Percentiles rank a stretch among this genome's conserved stretches.
Evolutionary conservation across 2,888 invertebrate species (phyloP).

Genomic region (Acanthosepion esculentum): DNA sequence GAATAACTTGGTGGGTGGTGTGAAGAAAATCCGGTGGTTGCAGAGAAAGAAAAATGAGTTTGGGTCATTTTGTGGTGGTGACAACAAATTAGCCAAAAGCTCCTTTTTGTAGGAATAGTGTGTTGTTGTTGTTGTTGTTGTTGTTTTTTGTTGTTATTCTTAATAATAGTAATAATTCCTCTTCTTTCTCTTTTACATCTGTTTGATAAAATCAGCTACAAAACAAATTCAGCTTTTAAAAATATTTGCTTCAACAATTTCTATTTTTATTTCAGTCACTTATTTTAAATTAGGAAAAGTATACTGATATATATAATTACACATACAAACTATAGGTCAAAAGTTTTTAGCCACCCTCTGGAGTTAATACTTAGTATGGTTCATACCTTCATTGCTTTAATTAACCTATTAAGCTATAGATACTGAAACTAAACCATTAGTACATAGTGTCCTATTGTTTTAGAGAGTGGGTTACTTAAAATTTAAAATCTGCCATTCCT

Average conservation of each 20-base stretch:
- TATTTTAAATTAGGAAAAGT: too few species aligned
- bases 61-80: not conserved
- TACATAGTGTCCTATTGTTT: too few species aligned
- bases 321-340: too few species aligned
- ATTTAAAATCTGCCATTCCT: too few species aligned
- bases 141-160: not conserved
- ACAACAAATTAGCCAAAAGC: not conserved
- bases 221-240: not conserved
- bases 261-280: too few species aligned
- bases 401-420: too few species aligned
- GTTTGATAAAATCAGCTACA: not conserved
- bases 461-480: too few species aligned
- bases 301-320: too few species aligned
- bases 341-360: too few species aligned
- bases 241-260: not conserved
- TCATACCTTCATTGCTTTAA: too few species aligned
- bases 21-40: constrained; percentile 22
- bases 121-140: not conserved
- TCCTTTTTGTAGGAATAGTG: not conserved
- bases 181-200: constrained; percentile 25
- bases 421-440: too few species aligned
- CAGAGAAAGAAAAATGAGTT: not conserved
- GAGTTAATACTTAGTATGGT: too few species aligned
- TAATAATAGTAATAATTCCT: not conserved
- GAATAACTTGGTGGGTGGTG: not conserved